These are phyloP conservation scores for Heterodera carotae DNA, from an alignment of 1,140 invertebrate species.

Conservation along the genomic window DNA sequence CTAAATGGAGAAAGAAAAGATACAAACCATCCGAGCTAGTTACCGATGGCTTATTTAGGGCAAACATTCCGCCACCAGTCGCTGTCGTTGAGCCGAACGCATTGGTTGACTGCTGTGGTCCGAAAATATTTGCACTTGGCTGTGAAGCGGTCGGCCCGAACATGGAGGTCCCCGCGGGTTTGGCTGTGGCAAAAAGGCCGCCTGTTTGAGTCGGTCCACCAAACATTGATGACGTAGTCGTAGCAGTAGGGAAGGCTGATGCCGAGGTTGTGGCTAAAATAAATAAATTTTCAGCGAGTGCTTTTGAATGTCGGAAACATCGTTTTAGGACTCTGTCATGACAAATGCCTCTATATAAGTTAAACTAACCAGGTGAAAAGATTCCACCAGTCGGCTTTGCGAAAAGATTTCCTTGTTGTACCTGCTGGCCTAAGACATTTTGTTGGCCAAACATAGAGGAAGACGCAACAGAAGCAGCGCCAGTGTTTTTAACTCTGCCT, in stretches of 20 bases:
- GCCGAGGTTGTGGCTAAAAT: constrained; percentile 4
- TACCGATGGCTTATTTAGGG: constrained; percentile 9
- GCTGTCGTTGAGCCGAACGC: constrained; percentile 7
- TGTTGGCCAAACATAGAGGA: constrained; percentile 8
- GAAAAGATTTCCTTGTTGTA: constrained; percentile 25
- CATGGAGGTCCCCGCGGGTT: neutral
- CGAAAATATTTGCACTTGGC: neutral
- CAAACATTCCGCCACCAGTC: constrained; percentile 5
- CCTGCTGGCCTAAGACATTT: neutral
- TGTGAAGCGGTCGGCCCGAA: constrained; percentile 9
- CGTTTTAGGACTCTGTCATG: too few relatives aligned
- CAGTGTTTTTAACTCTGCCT: constrained; percentile 10
- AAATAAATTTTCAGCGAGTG: too few relatives aligned
- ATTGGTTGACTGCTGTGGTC: neutral
- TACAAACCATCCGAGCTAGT: neutral
- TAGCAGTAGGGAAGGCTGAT: constrained; percentile 11
- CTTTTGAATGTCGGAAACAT: too few relatives aligned
- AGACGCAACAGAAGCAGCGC: constrained; percentile 14
- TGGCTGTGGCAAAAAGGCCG: constrained; percentile 11
- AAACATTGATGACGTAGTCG: constrained; percentile 19
- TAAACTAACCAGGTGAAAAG: constrained; percentile 17
- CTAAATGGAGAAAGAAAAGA: neutral
- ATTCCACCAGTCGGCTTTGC: constrained; percentile 16
- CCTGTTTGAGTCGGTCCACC: constrained; percentile 3
- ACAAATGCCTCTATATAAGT: constrained; percentile 3